Evolutionary conservation across 2,113 vertebrate species (phyloP).

Genomic region (human): GRCh38 chr2:144917001-144917500

Average conservation of each 20-base stretch:
- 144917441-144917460: neutral
- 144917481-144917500: neutral
- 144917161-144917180: neutral
- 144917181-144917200: neutral
- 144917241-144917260: neutral
- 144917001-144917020: slow-evolving; percentile 27
- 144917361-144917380: neutral
- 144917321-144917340: neutral
- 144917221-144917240: neutral
- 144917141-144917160: neutral
- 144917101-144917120: neutral
- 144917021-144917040: slow-evolving; percentile 17
- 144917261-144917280: neutral
- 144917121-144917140: neutral
- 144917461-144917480: neutral
- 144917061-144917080: neutral
- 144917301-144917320: neutral
- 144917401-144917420: neutral
- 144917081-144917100: neutral
- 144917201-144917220: neutral
- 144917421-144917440: neutral
- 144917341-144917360: neutral
- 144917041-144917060: neutral
- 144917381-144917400: neutral
- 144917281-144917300: neutral